A percentile compares a stretch with the other conserved stretches of the same genome.
Evolutionary conservation across 2,888 invertebrate genomes (phyloP).

Genomic region (Heliconius ismenius): DNA sequence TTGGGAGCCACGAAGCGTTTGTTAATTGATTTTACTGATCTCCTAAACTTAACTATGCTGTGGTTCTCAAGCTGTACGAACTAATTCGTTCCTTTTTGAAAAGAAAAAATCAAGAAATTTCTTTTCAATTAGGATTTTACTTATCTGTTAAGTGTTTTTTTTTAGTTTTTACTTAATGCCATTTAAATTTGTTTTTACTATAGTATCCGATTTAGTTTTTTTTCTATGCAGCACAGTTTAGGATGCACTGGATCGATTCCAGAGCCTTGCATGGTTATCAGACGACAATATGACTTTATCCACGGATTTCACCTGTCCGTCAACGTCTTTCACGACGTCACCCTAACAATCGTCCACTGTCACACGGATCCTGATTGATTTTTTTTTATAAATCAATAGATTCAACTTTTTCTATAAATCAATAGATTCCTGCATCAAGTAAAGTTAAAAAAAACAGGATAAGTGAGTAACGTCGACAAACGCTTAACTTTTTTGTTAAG

Average conservation of each 20-base stretch:
- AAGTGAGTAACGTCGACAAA: conserved; percentile 31
- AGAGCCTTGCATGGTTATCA: conserved; percentile 65
- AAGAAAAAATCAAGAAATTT: not conserved
- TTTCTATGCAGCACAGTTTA: conserved; percentile 46
- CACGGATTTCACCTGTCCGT: conserved; percentile 62
- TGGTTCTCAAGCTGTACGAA: conserved; percentile 58
- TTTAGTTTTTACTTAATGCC: not conserved
- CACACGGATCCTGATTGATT: conserved; percentile 79
- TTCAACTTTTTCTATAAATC: conserved; percentile 66
- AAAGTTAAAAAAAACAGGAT: conserved; percentile 41
- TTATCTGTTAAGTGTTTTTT: not conserved
- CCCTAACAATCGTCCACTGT: conserved; percentile 74
- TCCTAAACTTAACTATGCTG: conserved; percentile 54
- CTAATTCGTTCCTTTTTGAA: conserved; percentile 1
- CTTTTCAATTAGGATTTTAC: not conserved
- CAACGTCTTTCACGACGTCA: conserved; percentile 65
- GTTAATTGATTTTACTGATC: conserved; percentile 74
- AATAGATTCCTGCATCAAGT: conserved; percentile 61
- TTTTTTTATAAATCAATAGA: conserved; percentile 71
- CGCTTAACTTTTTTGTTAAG: conserved; percentile 16
- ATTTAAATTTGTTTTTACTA: not conserved
- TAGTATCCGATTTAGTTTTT: not conserved
- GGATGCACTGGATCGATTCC: conserved; percentile 56
- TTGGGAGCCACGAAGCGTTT: conserved; percentile 62
- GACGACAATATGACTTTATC: conserved; percentile 69